Base-by-base conservation (phyloP, 92 coral and sea anemone genomes). In the Parazoanthus swiftii region DNA sequence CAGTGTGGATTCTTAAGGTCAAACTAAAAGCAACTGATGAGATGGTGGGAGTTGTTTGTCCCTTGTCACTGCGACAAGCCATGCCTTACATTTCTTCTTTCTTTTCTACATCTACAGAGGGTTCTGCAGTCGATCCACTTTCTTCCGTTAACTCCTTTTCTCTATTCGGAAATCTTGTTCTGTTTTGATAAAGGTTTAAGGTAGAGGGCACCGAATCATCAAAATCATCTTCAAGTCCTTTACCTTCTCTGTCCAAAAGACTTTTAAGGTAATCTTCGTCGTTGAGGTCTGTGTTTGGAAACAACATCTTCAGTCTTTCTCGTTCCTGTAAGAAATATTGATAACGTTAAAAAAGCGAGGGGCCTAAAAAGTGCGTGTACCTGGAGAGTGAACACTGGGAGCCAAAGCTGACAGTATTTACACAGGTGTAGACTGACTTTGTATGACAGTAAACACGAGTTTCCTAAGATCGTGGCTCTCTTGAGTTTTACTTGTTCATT, bases 241-340 rank as follows among this genome's bases (percentile, higher is more conserved):
- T 80, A 42, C 44, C 85, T 46, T 71, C 87, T 15, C 33, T 71
- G 25, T 56, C 58, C 79, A 84, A 33, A 43, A 84, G 46, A n/a
- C 16, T 72, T 79, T 71, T 84, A 18, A 84, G 66, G 44, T 84
- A 84, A 48, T 46, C 59, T 70, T 84, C 87, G 33, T 84, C 87
- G 29, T 84, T 77, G 38, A 84, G 72, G n/a, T 71, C 72, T 50
- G 78, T 25, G n/a, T 46, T 35, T 84, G 87, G 87, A 84, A 71
- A 84, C 67, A 71, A 6, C 11, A 14, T 8, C 25, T 26, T 84
- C 29, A 84, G 25, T 84, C 87, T 72, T 54, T 84, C 87, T 70
- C 87, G 77, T 46, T 84, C 87, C 87, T 84, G 38, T 1, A 72
- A 84, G 33, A 15, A 68, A 9, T 63, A 63, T 5, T 63, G 26